These are phyloP conservation scores for Strongylocentrotus purpuratus DNA, from an alignment of 35 echinoderm and acorn worm genomes.

Conservation along the genomic window DNA sequence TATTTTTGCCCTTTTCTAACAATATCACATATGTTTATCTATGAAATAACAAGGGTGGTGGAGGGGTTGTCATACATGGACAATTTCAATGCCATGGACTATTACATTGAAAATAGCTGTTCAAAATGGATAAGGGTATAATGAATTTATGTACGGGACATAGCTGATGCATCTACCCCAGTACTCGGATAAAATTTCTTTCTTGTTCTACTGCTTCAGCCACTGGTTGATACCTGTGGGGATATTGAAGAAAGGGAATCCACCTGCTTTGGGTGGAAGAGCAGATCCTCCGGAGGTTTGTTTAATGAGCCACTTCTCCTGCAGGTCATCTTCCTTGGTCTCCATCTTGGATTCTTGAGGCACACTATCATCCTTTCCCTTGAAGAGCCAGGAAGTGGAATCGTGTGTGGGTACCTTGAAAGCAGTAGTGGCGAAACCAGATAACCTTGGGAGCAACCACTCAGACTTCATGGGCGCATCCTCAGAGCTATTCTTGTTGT, in stretches of 20 bases:
- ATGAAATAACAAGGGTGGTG: too few relatives aligned
- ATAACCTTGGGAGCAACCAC: not conserved
- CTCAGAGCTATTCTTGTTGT: not conserved
- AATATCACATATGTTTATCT: too few relatives aligned
- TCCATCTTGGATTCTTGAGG: not conserved
- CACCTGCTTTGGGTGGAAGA: not conserved
- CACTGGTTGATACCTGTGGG: conserved; percentile 32
- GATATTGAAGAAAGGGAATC: not conserved
- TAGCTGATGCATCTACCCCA: not conserved
- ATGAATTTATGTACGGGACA: not conserved
- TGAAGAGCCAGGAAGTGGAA: not conserved
- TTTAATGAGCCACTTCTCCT: conserved; percentile 27
- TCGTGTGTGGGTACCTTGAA: not conserved
- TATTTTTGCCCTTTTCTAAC: too few relatives aligned
- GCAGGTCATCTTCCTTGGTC: not conserved
- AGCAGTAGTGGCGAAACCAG: not conserved
- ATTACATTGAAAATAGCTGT: not conserved
- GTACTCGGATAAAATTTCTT: not conserved
- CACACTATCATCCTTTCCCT: not conserved
- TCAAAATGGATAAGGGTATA: not conserved
- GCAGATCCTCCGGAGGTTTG: not conserved
- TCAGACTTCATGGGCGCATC: not conserved
- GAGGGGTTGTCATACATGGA: too few relatives aligned
- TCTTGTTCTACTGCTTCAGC: not conserved
- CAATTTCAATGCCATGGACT: too few relatives aligned